phyloP scores from a whole-genome alignment of 2,888 invertebrate genomes.

The Nycteola revayana region DNA sequence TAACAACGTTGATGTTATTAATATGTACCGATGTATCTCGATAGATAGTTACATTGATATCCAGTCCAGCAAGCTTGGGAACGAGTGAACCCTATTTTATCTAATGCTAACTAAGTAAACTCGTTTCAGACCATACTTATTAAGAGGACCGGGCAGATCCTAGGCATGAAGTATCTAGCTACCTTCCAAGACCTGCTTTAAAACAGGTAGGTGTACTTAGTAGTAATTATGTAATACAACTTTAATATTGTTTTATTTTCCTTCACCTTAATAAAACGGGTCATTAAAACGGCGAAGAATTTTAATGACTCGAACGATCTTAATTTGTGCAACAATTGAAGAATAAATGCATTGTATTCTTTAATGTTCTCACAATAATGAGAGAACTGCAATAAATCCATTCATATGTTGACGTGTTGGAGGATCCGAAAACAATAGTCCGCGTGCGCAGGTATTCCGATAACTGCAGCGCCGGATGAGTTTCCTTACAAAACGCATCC shows the following conservation, averaged over 20 bases:
- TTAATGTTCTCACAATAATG: constrained; percentile 15
- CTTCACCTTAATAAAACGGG: constrained; percentile 2
- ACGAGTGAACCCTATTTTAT: too few relatives aligned
- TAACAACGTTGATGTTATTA: too few relatives aligned
- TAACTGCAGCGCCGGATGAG: constrained; percentile 20
- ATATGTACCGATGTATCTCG: too few relatives aligned
- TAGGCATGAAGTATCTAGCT: too few relatives aligned
- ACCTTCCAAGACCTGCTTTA: too few relatives aligned
- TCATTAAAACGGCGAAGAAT: constrained; percentile 6
- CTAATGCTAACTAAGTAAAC: too few relatives aligned
- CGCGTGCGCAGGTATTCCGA: constrained; percentile 13
- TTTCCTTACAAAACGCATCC: constrained; percentile 20
- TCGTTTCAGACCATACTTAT: too few relatives aligned
- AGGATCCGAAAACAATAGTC: constrained; percentile 16
- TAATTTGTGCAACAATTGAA: constrained; percentile 11
- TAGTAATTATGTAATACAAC: too few relatives aligned
- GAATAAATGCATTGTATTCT: constrained; percentile 6
- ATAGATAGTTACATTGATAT: too few relatives aligned
- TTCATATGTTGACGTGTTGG: not conserved
- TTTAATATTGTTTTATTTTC: not conserved
- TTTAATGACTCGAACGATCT: constrained; percentile 11
- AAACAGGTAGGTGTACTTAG: too few relatives aligned
- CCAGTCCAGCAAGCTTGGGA: too few relatives aligned
- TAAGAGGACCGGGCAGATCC: too few relatives aligned
- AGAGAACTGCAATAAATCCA: not conserved